A percentile compares a stretch with the other conserved stretches of the same genome.
phyloP scores from a whole-genome alignment of 2,888 invertebrate species.

The Zootermopsis nevadensis region DNA sequence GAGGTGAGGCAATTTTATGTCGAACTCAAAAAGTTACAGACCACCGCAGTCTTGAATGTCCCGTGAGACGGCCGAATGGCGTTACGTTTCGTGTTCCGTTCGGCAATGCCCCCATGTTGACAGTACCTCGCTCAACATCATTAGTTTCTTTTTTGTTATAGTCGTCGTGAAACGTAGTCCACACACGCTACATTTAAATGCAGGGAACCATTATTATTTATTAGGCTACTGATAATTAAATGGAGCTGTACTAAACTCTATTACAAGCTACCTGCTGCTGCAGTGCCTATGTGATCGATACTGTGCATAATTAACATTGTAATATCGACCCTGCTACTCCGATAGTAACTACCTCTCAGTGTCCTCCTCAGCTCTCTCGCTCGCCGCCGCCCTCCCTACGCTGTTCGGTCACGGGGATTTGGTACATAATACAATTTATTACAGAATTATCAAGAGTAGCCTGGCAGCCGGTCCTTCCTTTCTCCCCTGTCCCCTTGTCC shows the following conservation, averaged over 20 bases:
- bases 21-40: too few relatives aligned
- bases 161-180: slow-evolving; percentile 2
- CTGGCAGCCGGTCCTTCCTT: neutral
- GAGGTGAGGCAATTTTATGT: too few relatives aligned
- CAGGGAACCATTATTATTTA: slow-evolving; percentile 52
- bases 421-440: slow-evolving; percentile 42
- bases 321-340: slow-evolving; percentile 59
- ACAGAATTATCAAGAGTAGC: slow-evolving; percentile 36
- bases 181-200: slow-evolving; percentile 40
- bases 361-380: neutral
- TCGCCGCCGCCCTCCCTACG: slow-evolving; percentile 16
- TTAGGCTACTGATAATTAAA: slow-evolving; percentile 54
- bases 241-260: slow-evolving; percentile 54
- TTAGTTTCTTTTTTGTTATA: neutral
- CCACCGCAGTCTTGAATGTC: neutral
- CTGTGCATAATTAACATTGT: slow-evolving; percentile 64
- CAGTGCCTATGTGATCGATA: slow-evolving; percentile 59
- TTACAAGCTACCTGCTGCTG: slow-evolving; percentile 48
- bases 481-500: too few relatives aligned
- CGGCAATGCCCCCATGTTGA: slow-evolving; percentile 13
- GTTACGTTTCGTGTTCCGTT: neutral
- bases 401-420: slow-evolving; percentile 36
- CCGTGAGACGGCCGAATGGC: neutral
- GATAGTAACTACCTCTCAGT: slow-evolving; percentile 19
- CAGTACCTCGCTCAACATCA: neutral